A percentile compares a stretch with the other conserved stretches of the same genome.
Conservation (phyloP, 2,888 invertebrate genomes). For the Sarcophaga subvicina region DNA sequence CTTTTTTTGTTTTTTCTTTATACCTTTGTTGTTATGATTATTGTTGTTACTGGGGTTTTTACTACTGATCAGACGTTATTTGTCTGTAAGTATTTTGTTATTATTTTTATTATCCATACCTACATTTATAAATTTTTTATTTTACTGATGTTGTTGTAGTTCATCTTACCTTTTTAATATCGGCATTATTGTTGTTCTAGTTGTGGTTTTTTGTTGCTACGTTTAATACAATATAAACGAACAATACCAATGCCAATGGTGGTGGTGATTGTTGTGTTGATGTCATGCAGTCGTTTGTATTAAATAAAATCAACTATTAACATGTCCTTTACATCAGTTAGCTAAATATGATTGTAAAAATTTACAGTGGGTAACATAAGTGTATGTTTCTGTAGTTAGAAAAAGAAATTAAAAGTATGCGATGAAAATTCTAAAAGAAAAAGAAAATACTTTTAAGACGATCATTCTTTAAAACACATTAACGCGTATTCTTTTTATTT, state of each 20-base stretch:
- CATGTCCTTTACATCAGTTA: slow-evolving; percentile 16
- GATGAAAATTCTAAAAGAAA: too few relatives aligned
- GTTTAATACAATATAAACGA: slow-evolving; percentile 1
- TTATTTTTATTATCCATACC: background rate
- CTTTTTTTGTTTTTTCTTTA: background rate
- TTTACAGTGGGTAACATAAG: background rate
- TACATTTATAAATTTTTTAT: background rate
- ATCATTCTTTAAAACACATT: too few relatives aligned
- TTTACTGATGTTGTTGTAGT: background rate
- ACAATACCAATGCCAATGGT: background rate
- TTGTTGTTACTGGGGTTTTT: slow-evolving; percentile 7
- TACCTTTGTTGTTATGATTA: slow-evolving; percentile 2
- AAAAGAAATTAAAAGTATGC: too few relatives aligned
- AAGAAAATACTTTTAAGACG: too few relatives aligned
- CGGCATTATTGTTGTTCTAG: background rate
- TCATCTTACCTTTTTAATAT: background rate
- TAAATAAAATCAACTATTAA: slow-evolving; percentile 35
- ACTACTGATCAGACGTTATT: slow-evolving; percentile 26
- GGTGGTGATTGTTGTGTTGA: background rate
- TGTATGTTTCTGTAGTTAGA: too few relatives aligned
- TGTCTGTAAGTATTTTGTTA: slow-evolving; percentile 1
- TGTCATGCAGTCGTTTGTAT: slow-evolving; percentile 8
- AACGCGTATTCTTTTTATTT: too few relatives aligned
- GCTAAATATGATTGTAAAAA: background rate
- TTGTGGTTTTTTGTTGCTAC: background rate